Percentiles rank a stretch among this genome's conserved stretches.
Evolutionary conservation across 2,113 vertebrate genomes (phyloP).

Genomic region (Desmodus rotundus): DNA sequence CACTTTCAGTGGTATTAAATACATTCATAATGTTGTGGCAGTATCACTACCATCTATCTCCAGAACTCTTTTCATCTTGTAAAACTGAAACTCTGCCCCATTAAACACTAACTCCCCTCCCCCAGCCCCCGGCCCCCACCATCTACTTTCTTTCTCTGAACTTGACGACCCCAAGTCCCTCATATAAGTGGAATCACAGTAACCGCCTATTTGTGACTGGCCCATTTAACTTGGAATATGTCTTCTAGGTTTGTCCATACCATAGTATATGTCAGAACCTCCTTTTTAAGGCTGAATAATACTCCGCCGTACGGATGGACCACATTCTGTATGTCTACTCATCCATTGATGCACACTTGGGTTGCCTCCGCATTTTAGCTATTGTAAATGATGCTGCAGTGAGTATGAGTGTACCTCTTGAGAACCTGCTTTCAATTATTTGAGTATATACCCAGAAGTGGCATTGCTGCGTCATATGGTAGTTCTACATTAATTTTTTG

Average conservation of each 20-base stretch:
- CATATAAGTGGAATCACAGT: neutral
- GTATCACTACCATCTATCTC: neutral
- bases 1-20: neutral
- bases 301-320: rapidly evolving
- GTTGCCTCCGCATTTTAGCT: neutral
- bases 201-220: neutral
- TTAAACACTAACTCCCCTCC: neutral
- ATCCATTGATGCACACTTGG: neutral
- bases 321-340: neutral
- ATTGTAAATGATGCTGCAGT: rapidly evolving
- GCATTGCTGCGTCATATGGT: neutral
- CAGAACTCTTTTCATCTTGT: neutral
- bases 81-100: neutral
- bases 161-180: neutral
- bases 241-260: neutral
- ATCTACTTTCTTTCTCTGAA: neutral
- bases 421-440: neutral
- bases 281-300: too few relatives aligned
- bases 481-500: neutral
- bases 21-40: rapidly evolving
- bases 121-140: too few relatives aligned
- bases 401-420: too few relatives aligned
- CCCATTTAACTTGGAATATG: neutral
- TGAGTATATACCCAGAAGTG: neutral
- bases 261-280: neutral